Conservation (phyloP, 2,797 vertebrate species). For the Oryzias sinensis region DNA sequence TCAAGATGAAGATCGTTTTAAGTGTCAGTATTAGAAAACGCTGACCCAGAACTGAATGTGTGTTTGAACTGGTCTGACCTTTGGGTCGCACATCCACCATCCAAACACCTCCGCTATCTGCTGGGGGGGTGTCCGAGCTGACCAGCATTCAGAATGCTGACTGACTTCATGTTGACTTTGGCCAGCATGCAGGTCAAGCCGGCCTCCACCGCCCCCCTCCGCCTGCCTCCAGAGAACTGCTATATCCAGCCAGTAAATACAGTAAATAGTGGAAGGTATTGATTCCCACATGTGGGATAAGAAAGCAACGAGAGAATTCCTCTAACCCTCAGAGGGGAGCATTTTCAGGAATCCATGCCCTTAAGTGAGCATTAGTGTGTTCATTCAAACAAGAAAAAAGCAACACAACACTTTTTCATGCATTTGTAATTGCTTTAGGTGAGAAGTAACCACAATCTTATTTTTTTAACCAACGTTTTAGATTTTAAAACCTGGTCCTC, state of each 20-base stretch:
- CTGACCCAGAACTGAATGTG: neutral
- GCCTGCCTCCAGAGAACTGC: constrained; percentile 2
- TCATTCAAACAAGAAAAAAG: no score
- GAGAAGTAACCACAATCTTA: no score
- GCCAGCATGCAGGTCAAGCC: constrained; percentile 2
- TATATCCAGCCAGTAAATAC: constrained; percentile 4
- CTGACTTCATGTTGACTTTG: neutral
- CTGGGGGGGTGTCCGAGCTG: neutral
- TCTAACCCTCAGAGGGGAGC: no score
- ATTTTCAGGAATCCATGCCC: neutral
- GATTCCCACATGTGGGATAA: neutral
- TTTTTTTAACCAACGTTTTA: no score
- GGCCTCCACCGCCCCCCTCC: neutral
- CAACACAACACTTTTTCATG: no score
- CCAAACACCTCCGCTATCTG: constrained; percentile 1
- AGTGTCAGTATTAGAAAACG: no score
- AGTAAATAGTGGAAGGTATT: neutral
- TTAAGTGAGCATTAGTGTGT: no score
- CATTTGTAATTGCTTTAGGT: no score
- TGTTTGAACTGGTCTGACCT: neutral
- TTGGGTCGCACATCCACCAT: neutral
- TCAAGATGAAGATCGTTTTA: no score
- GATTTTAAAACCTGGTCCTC: no score
- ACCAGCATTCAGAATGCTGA: constrained; percentile 8
- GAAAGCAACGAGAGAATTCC: neutral